Conservation (phyloP, 1,140 invertebrate species). For the Melanaphis sacchari region DNA sequence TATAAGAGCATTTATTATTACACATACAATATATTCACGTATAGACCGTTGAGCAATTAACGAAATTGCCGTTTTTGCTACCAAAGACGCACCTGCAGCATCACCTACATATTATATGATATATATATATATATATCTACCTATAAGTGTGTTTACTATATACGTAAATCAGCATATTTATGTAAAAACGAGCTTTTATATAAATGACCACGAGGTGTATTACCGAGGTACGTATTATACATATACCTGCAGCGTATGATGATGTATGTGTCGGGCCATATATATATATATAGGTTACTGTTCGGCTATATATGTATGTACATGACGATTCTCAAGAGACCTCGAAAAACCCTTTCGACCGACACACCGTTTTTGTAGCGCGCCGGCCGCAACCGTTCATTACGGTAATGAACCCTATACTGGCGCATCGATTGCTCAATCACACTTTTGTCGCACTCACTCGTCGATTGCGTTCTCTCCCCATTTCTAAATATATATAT, state of each 20-base stretch:
- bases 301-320: neutral
- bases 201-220: neutral
- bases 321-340: neutral
- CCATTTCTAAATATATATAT: neutral
- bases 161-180: neutral
- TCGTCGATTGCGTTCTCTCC: neutral
- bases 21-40: neutral
- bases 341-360: conserved; percentile 18
- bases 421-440: neutral
- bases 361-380: neutral
- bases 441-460: neutral
- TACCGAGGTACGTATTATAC: neutral
- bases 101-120: neutral
- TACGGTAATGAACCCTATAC: neutral
- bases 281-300: neutral
- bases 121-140: neutral
- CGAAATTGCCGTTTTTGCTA: neutral
- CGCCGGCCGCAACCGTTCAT: neutral
- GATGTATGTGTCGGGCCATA: neutral
- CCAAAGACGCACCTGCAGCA: neutral
- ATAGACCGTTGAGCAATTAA: neutral
- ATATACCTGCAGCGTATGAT: neutral
- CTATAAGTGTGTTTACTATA: neutral
- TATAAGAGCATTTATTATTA: neutral
- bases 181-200: neutral